Conservation (phyloP, 1,140 invertebrate genomes). For the Caenorhabditis inopinata region DNA sequence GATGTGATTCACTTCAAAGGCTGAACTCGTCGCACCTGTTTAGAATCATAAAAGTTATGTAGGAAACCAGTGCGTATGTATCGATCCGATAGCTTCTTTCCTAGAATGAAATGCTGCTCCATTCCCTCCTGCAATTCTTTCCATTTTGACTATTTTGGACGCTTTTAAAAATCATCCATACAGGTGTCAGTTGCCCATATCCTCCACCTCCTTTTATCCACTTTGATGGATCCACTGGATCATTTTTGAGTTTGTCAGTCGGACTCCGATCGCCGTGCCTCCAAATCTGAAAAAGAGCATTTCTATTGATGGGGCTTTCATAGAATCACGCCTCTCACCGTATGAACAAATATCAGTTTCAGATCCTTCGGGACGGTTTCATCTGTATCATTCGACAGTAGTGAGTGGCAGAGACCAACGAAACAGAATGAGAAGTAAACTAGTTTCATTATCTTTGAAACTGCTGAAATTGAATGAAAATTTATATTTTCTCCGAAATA, state of each 20-base stretch:
- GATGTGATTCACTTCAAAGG: neutral
- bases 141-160: too few species aligned
- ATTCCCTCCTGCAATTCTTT: neutral
- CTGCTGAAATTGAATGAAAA: too few species aligned
- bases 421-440: too few species aligned
- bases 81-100: neutral
- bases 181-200: conserved; percentile 2
- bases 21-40: neutral
- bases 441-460: too few species aligned
- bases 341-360: conserved; percentile 3
- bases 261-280: neutral
- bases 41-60: neutral
- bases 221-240: conserved; percentile 4
- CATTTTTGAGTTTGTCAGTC: neutral
- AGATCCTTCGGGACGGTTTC: neutral
- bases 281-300: too few species aligned
- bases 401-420: too few species aligned
- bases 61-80: neutral
- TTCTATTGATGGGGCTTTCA: too few species aligned
- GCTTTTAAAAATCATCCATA: neutral
- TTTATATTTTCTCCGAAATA: too few species aligned
- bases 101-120: neutral
- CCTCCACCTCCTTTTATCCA: conserved; percentile 11
- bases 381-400: neutral
- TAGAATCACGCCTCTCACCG: neutral